These are phyloP conservation scores for Acleris cristana DNA, from an alignment of 2,888 invertebrate genomes.

Conservation along the genomic window DNA sequence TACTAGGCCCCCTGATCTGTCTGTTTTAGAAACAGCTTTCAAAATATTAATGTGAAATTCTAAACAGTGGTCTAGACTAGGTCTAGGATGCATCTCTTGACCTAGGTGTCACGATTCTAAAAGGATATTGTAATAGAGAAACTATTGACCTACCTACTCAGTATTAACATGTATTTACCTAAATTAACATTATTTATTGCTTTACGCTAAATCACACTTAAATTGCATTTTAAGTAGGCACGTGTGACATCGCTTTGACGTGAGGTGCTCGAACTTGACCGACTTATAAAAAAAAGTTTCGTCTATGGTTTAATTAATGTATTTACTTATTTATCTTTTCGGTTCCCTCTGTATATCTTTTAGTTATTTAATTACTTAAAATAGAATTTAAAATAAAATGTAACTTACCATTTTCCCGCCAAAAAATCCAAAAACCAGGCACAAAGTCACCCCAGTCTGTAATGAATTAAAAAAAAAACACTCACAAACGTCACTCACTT, in stretches of 20 bases:
- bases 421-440: constrained; percentile 49
- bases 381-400: neutral
- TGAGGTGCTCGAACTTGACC: constrained; percentile 5
- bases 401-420: constrained; percentile 38
- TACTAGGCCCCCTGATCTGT: too few relatives aligned
- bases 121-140: too few relatives aligned
- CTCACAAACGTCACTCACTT: constrained; percentile 51
- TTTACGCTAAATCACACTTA: neutral
- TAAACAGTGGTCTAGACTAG: too few relatives aligned
- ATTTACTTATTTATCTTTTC: neutral
- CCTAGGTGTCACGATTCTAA: too few relatives aligned
- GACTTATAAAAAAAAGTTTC: constrained; percentile 5
- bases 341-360: neutral
- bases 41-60: too few relatives aligned
- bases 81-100: too few relatives aligned
- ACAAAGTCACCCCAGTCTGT: constrained; percentile 41
- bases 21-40: too few relatives aligned
- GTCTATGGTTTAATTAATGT: too few relatives aligned
- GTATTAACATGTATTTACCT: constrained; percentile 4
- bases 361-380: neutral
- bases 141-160: too few relatives aligned
- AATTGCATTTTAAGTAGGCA: constrained; percentile 26
- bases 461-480: constrained; percentile 42
- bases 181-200: constrained; percentile 24
- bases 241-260: constrained; percentile 18